phyloP scores from a whole-genome alignment of 2,113 vertebrate species.

The Stercorarius parasiticus region DNA sequence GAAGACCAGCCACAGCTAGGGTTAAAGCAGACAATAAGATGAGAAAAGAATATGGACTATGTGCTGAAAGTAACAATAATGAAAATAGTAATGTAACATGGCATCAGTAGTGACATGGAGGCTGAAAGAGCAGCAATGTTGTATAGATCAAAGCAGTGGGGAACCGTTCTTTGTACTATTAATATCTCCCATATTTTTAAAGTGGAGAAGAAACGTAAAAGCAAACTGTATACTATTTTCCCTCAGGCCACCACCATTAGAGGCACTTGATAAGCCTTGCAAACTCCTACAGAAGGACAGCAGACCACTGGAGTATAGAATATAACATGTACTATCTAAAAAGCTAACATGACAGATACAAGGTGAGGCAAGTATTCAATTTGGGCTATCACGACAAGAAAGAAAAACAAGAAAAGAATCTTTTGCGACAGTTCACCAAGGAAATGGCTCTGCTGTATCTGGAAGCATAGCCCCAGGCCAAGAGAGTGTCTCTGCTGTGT shows the following conservation, averaged over 20 bases:
- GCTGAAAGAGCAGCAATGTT: conserved; percentile 49
- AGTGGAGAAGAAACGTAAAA: conserved; percentile 57
- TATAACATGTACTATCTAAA: conserved; percentile 28
- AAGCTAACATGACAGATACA: conserved; percentile 70
- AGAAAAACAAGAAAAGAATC: neutral
- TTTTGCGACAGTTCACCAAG: neutral
- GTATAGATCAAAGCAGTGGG: conserved; percentile 64
- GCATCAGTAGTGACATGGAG: conserved; percentile 20
- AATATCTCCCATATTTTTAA: conserved; percentile 62
- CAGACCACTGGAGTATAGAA: conserved; percentile 30
- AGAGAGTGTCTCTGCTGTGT: neutral
- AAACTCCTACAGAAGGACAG: conserved; percentile 23
- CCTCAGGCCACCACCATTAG: conserved; percentile 66
- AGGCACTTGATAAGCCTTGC: conserved; percentile 46
- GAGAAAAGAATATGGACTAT: neutral
- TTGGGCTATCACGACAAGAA: neutral
- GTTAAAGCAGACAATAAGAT: neutral
- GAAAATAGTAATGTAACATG: conserved; percentile 34
- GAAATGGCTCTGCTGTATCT: neutral
- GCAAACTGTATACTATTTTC: conserved; percentile 58
- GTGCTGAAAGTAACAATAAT: conserved; percentile 4
- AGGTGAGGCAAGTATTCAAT: conserved; percentile 50
- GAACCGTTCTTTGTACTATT: conserved; percentile 56
- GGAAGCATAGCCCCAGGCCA: neutral
- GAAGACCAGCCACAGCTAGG: neutral